Evolutionary conservation across 1,140 invertebrate genomes (phyloP).

Genomic region (Acromyrmex charruanus): DNA sequence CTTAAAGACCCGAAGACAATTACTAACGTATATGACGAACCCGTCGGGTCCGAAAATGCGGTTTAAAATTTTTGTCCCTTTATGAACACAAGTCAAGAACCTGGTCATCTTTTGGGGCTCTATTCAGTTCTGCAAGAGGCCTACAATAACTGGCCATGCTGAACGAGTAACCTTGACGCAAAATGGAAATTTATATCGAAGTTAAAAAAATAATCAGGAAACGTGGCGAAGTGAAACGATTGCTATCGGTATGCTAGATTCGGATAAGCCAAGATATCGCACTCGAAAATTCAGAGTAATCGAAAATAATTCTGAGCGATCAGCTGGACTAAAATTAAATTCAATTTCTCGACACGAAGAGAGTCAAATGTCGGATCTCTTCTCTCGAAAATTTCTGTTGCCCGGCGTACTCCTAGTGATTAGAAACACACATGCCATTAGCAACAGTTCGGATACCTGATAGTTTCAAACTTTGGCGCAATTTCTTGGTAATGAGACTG

Average conservation of each 20-base stretch:
- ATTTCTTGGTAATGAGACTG: slow-evolving; percentile 18
- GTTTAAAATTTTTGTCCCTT: slow-evolving; percentile 44
- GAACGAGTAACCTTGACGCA: not conserved
- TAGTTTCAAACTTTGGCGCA: slow-evolving; percentile 9
- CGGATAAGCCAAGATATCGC: not conserved
- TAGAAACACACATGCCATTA: slow-evolving; percentile 32
- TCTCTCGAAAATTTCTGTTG: not conserved
- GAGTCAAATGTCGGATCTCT: not conserved
- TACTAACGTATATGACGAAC: slow-evolving; percentile 39
- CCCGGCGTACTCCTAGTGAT: not conserved
- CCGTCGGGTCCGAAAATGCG: slow-evolving; percentile 36
- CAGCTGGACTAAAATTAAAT: slow-evolving; percentile 4
- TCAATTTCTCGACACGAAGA: not conserved
- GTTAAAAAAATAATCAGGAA: slow-evolving; percentile 1
- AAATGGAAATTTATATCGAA: not conserved
- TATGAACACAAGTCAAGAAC: slow-evolving; percentile 6
- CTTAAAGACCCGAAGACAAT: slow-evolving; percentile 41
- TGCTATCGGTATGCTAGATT: not conserved
- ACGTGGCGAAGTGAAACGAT: not conserved
- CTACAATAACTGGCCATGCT: not conserved
- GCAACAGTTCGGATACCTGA: slow-evolving; percentile 17
- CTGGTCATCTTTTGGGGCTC: not conserved
- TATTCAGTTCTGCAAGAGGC: not conserved
- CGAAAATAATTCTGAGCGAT: not conserved
- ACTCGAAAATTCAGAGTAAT: not conserved